phyloP scores from a whole-genome alignment of 1,140 invertebrate species.

The Nephila pilipes region DNA sequence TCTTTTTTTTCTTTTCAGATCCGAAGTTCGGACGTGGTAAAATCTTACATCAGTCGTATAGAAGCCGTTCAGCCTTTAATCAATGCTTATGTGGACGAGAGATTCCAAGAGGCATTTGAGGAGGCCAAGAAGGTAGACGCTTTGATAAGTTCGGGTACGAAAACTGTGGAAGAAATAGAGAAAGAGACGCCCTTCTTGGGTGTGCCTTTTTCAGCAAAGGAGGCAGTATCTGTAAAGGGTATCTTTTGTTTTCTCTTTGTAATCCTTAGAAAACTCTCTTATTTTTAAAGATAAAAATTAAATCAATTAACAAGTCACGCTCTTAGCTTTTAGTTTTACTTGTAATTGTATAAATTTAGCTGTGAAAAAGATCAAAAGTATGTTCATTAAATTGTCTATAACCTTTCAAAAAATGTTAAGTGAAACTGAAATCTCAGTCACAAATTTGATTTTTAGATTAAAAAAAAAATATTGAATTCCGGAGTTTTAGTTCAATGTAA shows the following conservation, averaged over 20 bases:
- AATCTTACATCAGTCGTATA: conserved; percentile 79
- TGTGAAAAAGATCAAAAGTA: no score
- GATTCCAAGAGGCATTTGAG: conserved; percentile 79
- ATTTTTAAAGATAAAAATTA: no score
- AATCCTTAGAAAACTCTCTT: not conserved
- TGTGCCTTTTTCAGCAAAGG: conserved; percentile 79
- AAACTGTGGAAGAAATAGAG: conserved; percentile 76
- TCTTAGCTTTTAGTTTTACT: no score
- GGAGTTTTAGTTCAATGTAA: no score
- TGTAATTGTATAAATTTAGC: no score
- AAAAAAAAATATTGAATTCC: no score
- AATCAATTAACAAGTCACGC: no score
- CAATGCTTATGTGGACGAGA: conserved; percentile 80
- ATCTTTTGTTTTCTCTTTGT: conserved; percentile 30
- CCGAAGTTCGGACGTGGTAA: conserved; percentile 79
- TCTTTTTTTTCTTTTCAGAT: conserved; percentile 62
- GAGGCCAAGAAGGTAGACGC: conserved; percentile 80
- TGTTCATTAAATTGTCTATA: no score
- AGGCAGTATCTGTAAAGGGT: conserved; percentile 78
- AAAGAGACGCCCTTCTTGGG: conserved; percentile 78
- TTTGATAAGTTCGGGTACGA: conserved; percentile 76
- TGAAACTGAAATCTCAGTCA: no score
- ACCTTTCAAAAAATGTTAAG: no score
- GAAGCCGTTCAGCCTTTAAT: conserved; percentile 79
- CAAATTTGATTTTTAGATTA: no score